Evolutionary conservation across 1,140 invertebrate genomes (phyloP).

Genomic region (Drosophila sproati): DNA sequence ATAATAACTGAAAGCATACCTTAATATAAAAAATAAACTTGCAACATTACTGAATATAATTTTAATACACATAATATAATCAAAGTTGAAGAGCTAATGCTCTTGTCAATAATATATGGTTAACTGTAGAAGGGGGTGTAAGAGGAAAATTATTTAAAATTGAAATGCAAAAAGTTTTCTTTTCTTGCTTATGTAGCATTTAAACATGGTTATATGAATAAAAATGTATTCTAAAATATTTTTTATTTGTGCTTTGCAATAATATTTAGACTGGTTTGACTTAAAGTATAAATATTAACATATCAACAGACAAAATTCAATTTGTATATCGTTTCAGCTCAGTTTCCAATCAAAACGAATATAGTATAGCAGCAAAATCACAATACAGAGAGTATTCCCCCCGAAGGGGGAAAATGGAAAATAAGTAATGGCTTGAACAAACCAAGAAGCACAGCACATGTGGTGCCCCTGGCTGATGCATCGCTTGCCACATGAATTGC

Average conservation of each 20-base stretch:
- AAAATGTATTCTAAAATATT: too few relatives aligned
- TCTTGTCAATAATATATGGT: not conserved
- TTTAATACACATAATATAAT: too few relatives aligned
- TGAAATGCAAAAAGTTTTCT: too few relatives aligned
- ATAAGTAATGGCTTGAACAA: constrained; percentile 66
- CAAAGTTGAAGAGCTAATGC: not conserved
- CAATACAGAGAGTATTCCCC: not conserved
- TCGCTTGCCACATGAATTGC: constrained; percentile 22
- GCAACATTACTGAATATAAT: not conserved
- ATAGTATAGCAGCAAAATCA: not conserved
- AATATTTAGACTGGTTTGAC: too few relatives aligned
- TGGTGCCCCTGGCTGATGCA: constrained; percentile 38
- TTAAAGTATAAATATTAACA: too few relatives aligned
- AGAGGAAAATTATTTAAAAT: too few relatives aligned
- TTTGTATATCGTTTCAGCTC: not conserved
- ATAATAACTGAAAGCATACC: constrained; percentile 29
- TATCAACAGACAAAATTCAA: not conserved
- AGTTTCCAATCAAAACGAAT: not conserved
- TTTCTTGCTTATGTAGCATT: too few relatives aligned
- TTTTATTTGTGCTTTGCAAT: too few relatives aligned
- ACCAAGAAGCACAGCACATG: constrained; percentile 58
- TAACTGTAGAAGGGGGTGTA: too few relatives aligned
- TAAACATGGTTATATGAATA: too few relatives aligned
- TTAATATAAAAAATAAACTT: constrained; percentile 20
- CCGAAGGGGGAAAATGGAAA: constrained; percentile 11